phyloP scores from a whole-genome alignment of 1,140 invertebrate genomes.

The Magallana angulata region DNA sequence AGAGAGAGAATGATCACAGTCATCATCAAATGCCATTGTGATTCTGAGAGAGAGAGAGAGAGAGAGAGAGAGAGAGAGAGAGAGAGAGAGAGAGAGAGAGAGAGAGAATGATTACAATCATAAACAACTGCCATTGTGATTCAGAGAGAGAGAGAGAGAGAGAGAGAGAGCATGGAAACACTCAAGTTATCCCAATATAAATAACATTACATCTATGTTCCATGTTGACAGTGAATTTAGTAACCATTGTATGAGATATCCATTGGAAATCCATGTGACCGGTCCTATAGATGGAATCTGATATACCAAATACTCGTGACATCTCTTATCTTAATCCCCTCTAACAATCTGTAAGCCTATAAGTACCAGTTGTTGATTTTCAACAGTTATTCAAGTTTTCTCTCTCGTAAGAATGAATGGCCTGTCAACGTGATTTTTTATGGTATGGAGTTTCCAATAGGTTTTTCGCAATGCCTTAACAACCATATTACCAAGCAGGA shows the following conservation, averaged over 20 bases:
- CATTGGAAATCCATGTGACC: neutral
- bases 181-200: too few species aligned
- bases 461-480: neutral
- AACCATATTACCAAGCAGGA: neutral
- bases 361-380: constrained; percentile 9
- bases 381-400: neutral
- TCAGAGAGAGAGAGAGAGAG: too few species aligned
- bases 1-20: too few species aligned
- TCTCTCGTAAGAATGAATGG: constrained; percentile 12
- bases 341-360: constrained; percentile 14
- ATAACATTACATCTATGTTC: neutral
- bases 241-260: neutral
- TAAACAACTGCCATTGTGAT: too few species aligned
- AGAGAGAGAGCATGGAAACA: too few species aligned
- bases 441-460: neutral
- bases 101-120: too few species aligned
- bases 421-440: neutral
- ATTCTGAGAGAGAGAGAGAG: too few species aligned
- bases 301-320: constrained; percentile 24
- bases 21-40: too few species aligned
- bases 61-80: too few species aligned
- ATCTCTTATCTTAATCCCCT: constrained; percentile 13
- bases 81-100: too few species aligned
- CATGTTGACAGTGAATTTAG: neutral
- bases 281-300: neutral